Evolutionary conservation across 2,797 vertebrate species (phyloP).

Genomic region (Ispidina picta): DNA sequence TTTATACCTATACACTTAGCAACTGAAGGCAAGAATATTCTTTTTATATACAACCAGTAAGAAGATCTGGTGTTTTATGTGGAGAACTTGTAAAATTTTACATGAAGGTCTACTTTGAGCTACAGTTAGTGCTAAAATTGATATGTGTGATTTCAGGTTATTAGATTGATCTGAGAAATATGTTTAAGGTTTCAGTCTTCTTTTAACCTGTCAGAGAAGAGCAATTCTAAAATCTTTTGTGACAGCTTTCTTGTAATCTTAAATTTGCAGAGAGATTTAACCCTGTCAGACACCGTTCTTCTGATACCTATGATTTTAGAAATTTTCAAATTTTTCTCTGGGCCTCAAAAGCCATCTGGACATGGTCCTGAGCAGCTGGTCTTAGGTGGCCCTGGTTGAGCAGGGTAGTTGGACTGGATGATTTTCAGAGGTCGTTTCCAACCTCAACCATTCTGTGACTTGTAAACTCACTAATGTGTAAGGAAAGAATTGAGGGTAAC

Average conservation of each 20-base stretch:
- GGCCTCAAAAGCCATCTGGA: background rate
- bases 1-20: background rate
- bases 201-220: background rate
- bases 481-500: background rate
- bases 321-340: background rate
- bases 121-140: background rate
- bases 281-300: background rate
- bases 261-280: background rate
- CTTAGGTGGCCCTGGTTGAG: background rate
- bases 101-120: background rate
- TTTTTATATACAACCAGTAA: background rate
- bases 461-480: background rate
- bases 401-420: background rate
- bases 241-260: background rate
- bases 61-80: background rate
- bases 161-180: background rate
- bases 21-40: background rate
- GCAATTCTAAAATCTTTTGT: background rate
- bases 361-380: accelerated
- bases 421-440: background rate
- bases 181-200: background rate
- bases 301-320: background rate
- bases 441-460: background rate
- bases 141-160: background rate
- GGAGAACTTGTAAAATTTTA: background rate